Evolutionary conservation across 2,113 vertebrate genomes (phyloP).

Genomic region (Megaceryle torquata): DNA sequence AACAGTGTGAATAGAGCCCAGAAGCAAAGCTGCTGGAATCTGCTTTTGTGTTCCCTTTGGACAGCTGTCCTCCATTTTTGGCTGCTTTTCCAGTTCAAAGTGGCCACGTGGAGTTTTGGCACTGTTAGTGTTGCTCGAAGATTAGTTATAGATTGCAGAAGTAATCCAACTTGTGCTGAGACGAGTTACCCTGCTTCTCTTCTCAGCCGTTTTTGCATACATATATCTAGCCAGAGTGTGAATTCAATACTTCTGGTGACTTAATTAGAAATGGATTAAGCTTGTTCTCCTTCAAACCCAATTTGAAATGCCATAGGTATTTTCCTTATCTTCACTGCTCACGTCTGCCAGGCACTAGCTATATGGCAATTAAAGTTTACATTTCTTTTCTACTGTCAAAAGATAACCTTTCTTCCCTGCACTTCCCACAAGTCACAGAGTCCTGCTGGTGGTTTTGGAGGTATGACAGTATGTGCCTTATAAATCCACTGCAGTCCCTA

Average conservation of each 20-base stretch:
- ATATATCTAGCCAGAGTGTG: background rate
- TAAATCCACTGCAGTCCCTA: background rate
- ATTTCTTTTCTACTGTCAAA: background rate
- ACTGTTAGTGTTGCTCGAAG: background rate
- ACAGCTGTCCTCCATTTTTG: background rate
- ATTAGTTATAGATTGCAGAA: constrained; percentile 18
- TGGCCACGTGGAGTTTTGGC: constrained; percentile 44
- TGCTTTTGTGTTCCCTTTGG: constrained; percentile 31
- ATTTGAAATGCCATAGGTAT: background rate
- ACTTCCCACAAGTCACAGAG: background rate
- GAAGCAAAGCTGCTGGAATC: constrained; percentile 52
- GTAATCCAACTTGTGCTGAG: background rate
- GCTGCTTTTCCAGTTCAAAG: background rate
- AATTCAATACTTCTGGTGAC: background rate
- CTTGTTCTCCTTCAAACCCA: background rate
- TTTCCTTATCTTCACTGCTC: background rate
- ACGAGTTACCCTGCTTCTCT: background rate
- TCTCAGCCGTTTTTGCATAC: background rate
- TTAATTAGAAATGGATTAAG: constrained; percentile 35
- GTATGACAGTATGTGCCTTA: background rate
- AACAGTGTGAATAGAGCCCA: constrained; percentile 16
- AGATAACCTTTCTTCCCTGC: background rate
- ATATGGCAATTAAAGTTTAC: background rate
- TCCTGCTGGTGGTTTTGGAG: background rate
- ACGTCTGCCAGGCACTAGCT: background rate